Base-by-base conservation (phyloP, 2,888 invertebrate genomes). In the Keiferia lycopersicella region DNA sequence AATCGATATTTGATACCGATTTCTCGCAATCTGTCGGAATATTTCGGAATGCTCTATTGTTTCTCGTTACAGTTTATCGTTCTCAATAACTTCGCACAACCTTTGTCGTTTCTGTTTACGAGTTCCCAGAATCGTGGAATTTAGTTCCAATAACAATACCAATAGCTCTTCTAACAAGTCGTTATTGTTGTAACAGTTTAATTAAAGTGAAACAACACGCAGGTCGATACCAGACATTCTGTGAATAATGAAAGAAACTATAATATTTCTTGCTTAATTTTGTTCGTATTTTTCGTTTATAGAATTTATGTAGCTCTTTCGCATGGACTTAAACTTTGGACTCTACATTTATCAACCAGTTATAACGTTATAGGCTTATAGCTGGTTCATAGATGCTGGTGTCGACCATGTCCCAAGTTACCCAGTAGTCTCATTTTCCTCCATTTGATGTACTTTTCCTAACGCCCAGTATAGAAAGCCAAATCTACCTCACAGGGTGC, bases 401-500 rank as follows among this genome's bases (percentile, higher is more conserved):
- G n/a, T n/a, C n/a, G n/a, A n/a, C n/a, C n/a, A n/a, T n/a, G n/a
- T n/a, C n/a, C n/a, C n/a, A n/a, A n/a, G n/a, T n/a, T n/a, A n/a
- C n/a, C n/a, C n/a, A n/a, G n/a, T n/a, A n/a, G n/a, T n/a, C n/a
- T n/a, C n/a, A n/a, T n/a, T n/a, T n/a, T n/a, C n/a, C n/a, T n/a
- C n/a, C n/a, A n/a, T n/a, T n/a, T n/a, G n/a, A n/a, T n/a, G n/a
- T n/a, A n/a, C n/a, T n/a, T n/a, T n/a, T n/a, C n/a, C n/a, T n/a
- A n/a, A n/a, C n/a, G n/a, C n/a, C 26, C 3, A 4, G 6, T 26
- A 26, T 4, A 26, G 26, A 34, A 34, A 45, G 45, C 45, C 2
- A n/a, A 45, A 16, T 45, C 45, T 45, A 45, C 11, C 45, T 45
- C 1, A 45, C 16, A 45, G n/a, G 16, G n/a, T 11, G 71, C 73